These are phyloP conservation scores for Phrynocephalus versicolor DNA, from an alignment of 2,113 vertebrate species.

Conservation along the genomic window DNA sequence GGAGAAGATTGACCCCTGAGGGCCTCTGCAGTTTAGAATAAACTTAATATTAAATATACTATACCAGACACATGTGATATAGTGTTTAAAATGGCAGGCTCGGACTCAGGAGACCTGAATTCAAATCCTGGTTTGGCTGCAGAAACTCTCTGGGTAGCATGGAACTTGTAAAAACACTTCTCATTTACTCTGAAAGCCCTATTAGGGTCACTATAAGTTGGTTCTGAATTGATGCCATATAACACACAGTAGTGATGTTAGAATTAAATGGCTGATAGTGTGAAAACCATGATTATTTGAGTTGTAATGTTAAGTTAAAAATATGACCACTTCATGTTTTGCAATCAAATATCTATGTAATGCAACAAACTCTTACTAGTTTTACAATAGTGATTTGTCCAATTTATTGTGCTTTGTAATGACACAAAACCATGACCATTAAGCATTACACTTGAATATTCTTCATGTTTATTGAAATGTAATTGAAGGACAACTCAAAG, in stretches of 20 bases:
- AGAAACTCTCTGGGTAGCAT: too few species aligned
- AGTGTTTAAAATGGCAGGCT: too few species aligned
- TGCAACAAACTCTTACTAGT: constrained; percentile 17
- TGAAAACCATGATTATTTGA: constrained; percentile 15
- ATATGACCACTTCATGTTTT: constrained; percentile 33
- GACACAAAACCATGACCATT: constrained; percentile 37
- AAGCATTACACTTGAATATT: constrained; percentile 28
- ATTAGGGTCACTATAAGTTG: too few species aligned
- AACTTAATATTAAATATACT: constrained; percentile 6
- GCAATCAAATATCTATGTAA: constrained; percentile 29
- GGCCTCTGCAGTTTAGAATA: background rate
- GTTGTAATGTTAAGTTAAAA: constrained; percentile 41
- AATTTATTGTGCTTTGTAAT: constrained; percentile 27
- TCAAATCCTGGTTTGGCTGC: too few species aligned
- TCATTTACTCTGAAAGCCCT: too few species aligned
- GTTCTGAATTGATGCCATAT: too few species aligned
- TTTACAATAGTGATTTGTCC: constrained; percentile 34
- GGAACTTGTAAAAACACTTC: too few species aligned
- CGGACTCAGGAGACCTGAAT: too few species aligned
- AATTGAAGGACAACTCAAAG: constrained; percentile 38
- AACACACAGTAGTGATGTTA: background rate
- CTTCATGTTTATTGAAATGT: constrained; percentile 28
- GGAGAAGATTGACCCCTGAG: too few species aligned
- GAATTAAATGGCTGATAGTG: constrained; percentile 20
- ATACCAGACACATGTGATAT: too few species aligned